Conservation (phyloP, 2,888 invertebrate genomes). For the Tuberolachnus salignus region DNA sequence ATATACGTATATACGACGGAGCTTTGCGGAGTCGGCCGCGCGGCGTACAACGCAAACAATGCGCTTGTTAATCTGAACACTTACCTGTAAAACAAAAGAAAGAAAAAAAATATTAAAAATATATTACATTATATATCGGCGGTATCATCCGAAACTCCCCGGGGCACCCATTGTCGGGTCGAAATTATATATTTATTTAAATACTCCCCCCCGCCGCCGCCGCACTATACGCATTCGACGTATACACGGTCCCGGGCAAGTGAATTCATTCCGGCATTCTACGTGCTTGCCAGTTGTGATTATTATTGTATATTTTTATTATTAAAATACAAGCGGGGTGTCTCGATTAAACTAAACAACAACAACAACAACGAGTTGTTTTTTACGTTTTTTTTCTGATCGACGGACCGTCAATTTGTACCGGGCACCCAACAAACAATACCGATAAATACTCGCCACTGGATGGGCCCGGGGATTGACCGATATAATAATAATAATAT, state of each 20-base stretch:
- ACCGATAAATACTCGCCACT: too few relatives aligned
- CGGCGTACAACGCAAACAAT: conserved; percentile 24
- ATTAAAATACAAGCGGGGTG: conserved; percentile 5
- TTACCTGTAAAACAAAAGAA: conserved; percentile 55
- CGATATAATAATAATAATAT: too few relatives aligned
- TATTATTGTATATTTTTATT: background rate
- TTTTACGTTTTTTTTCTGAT: too few relatives aligned
- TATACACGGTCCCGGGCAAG: conserved; percentile 16
- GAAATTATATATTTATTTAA: conserved; percentile 27
- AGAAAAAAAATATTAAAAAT: conserved; percentile 20
- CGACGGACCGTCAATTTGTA: conserved; percentile 26
- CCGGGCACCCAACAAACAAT: too few relatives aligned
- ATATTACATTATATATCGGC: background rate
- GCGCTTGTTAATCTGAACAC: conserved; percentile 56
- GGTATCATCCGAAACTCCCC: conserved; percentile 53
- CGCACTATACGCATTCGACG: background rate
- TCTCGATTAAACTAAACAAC: conserved; percentile 20
- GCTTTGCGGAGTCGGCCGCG: too few relatives aligned
- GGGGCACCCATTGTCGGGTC: conserved; percentile 49
- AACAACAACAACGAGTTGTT: conserved; percentile 41
- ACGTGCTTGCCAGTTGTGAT: background rate
- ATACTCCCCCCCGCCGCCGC: background rate
- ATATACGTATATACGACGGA: too few relatives aligned
- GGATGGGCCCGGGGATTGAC: too few relatives aligned
- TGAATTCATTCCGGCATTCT: too few relatives aligned